Percentiles rank a stretch among this genome's conserved stretches.
phyloP scores from a whole-genome alignment of 2,797 vertebrate genomes.

The Enteromius fasciolatus region DNA sequence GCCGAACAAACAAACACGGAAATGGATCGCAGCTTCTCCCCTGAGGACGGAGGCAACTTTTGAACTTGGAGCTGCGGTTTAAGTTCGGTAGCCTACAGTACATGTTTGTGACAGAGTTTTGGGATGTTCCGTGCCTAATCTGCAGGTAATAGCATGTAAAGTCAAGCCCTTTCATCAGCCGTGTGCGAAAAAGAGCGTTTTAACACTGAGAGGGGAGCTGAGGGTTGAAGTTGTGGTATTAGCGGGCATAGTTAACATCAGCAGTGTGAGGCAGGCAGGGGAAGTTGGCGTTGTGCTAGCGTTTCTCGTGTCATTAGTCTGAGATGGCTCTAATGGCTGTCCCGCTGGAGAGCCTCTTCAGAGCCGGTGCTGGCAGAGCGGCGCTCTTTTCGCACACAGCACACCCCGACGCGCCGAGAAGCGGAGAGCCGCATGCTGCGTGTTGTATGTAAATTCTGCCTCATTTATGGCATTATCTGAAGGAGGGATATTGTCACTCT shows the following conservation, averaged over 20 bases:
- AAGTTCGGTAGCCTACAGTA: not conserved
- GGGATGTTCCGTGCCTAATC: slow-evolving; percentile 8
- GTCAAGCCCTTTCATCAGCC: slow-evolving; percentile 31
- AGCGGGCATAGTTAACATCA: slow-evolving; percentile 56
- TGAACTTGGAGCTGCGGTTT: slow-evolving; percentile 24
- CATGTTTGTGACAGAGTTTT: not conserved
- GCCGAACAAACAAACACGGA: slow-evolving; percentile 58
- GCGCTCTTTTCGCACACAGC: slow-evolving; percentile 47
- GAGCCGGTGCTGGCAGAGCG: slow-evolving; percentile 61
- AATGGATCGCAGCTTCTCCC: slow-evolving; percentile 49
- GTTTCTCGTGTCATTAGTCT: slow-evolving; percentile 78
- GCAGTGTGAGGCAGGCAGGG: slow-evolving; percentile 47
- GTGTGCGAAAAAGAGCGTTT: slow-evolving; percentile 27
- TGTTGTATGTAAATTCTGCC: slow-evolving; percentile 80
- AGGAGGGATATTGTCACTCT: slow-evolving; percentile 81
- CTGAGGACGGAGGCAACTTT: slow-evolving; percentile 21
- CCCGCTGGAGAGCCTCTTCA: slow-evolving; percentile 78
- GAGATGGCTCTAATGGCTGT: slow-evolving; percentile 81
- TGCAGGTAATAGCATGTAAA: slow-evolving; percentile 47
- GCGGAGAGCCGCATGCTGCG: slow-evolving; percentile 51
- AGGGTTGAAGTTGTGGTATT: slow-evolving; percentile 49
- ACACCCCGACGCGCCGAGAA: slow-evolving; percentile 49
- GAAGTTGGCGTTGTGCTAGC: slow-evolving; percentile 55
- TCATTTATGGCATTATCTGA: slow-evolving; percentile 85
- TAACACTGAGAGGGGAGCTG: slow-evolving; percentile 44